phyloP scores from a whole-genome alignment of 2,888 invertebrate genomes.

The Saturnia japonica region DNA sequence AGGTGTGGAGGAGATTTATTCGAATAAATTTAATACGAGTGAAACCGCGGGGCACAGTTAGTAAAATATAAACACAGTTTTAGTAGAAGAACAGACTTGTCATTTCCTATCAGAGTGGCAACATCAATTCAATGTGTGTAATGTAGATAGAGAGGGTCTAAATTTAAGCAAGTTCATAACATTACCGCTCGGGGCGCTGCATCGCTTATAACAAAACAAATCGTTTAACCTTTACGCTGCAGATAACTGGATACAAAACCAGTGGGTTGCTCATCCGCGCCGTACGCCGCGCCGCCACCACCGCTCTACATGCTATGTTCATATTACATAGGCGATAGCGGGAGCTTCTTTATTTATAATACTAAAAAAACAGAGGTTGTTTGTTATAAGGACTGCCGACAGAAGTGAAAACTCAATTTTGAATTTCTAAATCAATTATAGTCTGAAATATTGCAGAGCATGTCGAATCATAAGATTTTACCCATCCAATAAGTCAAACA shows the following conservation, averaged over 20 bases:
- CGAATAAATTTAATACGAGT: no score
- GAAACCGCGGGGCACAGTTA: no score
- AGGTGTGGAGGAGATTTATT: no score
- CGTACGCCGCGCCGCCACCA: slow-evolving; percentile 16
- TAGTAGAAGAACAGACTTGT: no score
- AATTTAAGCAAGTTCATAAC: slow-evolving; percentile 9
- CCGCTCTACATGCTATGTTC: neutral
- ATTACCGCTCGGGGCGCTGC: slow-evolving; percentile 6
- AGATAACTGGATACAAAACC: slow-evolving; percentile 19
- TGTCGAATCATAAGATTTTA: no score
- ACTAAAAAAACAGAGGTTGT: no score
- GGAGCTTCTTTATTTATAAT: neutral
- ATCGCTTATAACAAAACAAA: slow-evolving; percentile 23
- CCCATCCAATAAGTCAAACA: no score
- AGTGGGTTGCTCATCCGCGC: slow-evolving; percentile 22
- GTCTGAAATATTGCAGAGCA: no score
- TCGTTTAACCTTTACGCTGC: slow-evolving; percentile 22
- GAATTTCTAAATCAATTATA: no score
- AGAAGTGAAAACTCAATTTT: no score
- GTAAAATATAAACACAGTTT: no score
- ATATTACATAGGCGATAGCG: slow-evolving; percentile 12
- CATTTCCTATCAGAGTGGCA: neutral
- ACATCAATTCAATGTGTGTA: neutral
- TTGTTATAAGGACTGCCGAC: no score
- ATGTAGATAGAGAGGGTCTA: neutral